Percentiles rank a stretch among this genome's conserved stretches.
These are phyloP conservation scores for Pycnonotus jocosus DNA, from an alignment of 2,113 vertebrate genomes.

Conservation along the genomic window DNA sequence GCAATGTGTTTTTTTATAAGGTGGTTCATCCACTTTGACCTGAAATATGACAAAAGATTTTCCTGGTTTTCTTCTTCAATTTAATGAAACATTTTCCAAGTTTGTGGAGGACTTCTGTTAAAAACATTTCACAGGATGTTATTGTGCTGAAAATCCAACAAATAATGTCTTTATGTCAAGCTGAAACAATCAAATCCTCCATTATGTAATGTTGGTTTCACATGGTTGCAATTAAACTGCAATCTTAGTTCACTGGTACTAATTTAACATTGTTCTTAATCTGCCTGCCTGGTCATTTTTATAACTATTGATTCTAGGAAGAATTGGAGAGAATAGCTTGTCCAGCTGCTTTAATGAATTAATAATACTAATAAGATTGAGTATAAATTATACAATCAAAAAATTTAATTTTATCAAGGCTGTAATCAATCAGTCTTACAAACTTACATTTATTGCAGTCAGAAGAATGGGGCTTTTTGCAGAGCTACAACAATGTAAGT, in stretches of 20 bases:
- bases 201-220: neutral
- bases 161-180: neutral
- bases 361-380: neutral
- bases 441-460: neutral
- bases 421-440: neutral
- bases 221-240: neutral
- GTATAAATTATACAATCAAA: neutral
- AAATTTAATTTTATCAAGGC: neutral
- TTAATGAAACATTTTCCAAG: neutral
- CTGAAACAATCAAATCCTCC: neutral
- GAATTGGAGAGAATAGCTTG: neutral
- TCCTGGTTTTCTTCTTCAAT: neutral
- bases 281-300: neutral
- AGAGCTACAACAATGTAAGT: neutral
- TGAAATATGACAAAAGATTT: neutral
- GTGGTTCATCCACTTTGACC: neutral
- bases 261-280: neutral
- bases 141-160: neutral
- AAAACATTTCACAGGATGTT: neutral
- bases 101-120: neutral
- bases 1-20: fast-evolving
- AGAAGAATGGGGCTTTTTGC: neutral
- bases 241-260: neutral
- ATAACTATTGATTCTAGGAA: neutral
- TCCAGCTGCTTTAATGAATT: neutral